Conservation (phyloP, 2,888 invertebrate genomes). For the Deilephila porcellus region DNA sequence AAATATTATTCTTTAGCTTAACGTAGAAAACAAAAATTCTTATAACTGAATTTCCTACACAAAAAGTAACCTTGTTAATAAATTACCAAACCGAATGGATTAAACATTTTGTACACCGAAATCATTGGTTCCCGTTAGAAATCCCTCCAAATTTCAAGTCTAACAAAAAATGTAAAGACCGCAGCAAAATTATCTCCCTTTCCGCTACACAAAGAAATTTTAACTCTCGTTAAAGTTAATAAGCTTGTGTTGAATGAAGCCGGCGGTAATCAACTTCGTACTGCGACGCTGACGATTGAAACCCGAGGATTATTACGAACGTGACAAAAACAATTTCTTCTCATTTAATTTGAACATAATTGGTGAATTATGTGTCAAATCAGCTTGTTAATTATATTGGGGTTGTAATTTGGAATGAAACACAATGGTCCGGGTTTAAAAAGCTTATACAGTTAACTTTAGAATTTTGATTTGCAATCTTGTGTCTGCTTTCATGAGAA, state of each 20-base stretch:
- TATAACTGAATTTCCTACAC: neutral
- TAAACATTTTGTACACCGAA: neutral
- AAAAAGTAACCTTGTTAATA: neutral
- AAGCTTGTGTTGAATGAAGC: conserved; percentile 43
- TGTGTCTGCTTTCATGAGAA: too few species aligned
- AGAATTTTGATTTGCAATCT: too few species aligned
- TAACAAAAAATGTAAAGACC: conserved; percentile 24
- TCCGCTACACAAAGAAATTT: conserved; percentile 23
- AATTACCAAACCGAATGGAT: neutral
- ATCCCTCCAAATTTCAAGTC: neutral
- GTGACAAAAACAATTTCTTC: conserved; percentile 17
- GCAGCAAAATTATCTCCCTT: conserved; percentile 25
- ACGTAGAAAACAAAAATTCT: neutral
- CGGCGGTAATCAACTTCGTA: conserved; percentile 40
- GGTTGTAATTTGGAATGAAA: neutral
- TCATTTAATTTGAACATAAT: conserved; percentile 15
- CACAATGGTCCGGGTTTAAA: too few species aligned
- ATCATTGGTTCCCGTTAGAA: neutral
- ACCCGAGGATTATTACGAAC: conserved; percentile 15
- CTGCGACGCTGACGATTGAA: conserved; percentile 20
- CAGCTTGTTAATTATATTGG: neutral
- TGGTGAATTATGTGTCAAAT: conserved; percentile 10
- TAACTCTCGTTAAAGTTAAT: conserved; percentile 39
- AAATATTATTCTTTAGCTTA: too few species aligned
- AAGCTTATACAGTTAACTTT: too few species aligned